Base-by-base conservation (phyloP, 30 jellyfish, hydroid and myxozoan species). In the Pelagia noctiluca region DNA sequence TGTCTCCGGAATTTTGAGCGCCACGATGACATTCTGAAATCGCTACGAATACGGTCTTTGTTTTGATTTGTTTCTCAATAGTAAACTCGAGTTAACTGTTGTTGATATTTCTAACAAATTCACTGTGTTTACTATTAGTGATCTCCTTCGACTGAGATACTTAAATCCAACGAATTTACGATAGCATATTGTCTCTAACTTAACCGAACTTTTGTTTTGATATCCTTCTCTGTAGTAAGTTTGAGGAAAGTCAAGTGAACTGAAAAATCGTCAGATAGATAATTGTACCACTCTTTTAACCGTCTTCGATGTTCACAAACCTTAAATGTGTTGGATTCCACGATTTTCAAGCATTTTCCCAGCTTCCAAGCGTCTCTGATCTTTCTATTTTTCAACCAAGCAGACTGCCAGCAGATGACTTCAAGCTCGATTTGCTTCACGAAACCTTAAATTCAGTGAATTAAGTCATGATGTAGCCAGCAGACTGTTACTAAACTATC, bases 1-100 rank as follows among this genome's bases (percentile, higher is more conserved):
- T 82, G 69, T 61, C 47, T 82, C 30, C 92, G 85, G 62, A 82
- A 82, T 52, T 83, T 71, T 35, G 92, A 82, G 22, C 84, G 61
- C 92, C 92, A 82, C 10, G 92, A 82, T 22, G 84, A 50, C 92
- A 82, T 82, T 50, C 26, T 52, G 30, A 52, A 52, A 52, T 10
- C 26, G 2, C 16, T 52, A 8, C 68, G 21, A 52, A 8, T 16
- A 42, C 8, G 16, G 16, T 42, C 57, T 16, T 42, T 42, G 8
- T 42, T 5, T 5, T 16, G 57, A 5, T 5, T 42, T 42, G 57
- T 5, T 8, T 42, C 16, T 16, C 16, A 42, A 42, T 42, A 8
- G 8, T 42, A 42, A 42, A 42, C 57, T 5, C 8, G 12, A 5
- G 57, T 42, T 8, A 5, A 8, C 16, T 42, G 16, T 42, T 42